Conservation (phyloP, 2,113 vertebrate genomes). For the Xyrauchen texanus region DNA sequence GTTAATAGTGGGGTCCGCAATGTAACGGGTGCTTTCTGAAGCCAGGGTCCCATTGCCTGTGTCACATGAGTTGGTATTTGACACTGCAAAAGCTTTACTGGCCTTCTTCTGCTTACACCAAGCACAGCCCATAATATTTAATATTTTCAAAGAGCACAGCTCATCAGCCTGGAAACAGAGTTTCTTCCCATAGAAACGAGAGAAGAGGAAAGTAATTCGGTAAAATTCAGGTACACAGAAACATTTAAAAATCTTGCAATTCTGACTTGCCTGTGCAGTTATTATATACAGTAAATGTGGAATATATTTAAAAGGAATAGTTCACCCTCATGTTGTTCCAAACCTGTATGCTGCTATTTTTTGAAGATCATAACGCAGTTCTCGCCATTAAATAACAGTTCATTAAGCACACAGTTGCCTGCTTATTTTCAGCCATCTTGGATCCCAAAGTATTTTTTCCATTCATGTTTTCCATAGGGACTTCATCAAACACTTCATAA, state of each 20-base stretch:
- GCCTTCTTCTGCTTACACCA: slow-evolving; percentile 85
- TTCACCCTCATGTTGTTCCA: too few relatives aligned
- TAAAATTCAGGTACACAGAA: neutral
- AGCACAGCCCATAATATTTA: slow-evolving; percentile 85
- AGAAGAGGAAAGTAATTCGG: slow-evolving; percentile 4
- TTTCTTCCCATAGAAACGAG: slow-evolving; percentile 25
- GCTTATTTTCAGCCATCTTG: too few relatives aligned
- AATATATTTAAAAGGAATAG: too few relatives aligned
- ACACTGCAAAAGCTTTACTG: slow-evolving; percentile 63
- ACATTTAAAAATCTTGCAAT: neutral
- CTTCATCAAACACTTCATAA: too few relatives aligned
- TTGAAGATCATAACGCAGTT: too few relatives aligned
- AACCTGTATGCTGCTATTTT: too few relatives aligned
- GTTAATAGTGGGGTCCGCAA: slow-evolving; percentile 78
- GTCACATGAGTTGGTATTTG: slow-evolving; percentile 55
- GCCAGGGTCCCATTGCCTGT: slow-evolving; percentile 27
- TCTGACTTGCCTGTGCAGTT: neutral
- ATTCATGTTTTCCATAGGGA: too few relatives aligned
- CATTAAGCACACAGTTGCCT: too few relatives aligned
- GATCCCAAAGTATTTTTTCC: too few relatives aligned
- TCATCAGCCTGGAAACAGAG: slow-evolving; percentile 58
- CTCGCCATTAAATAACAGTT: too few relatives aligned
- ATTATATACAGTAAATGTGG: neutral
- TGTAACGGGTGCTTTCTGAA: slow-evolving; percentile 69
- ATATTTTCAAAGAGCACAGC: slow-evolving; percentile 44